Base-by-base conservation (phyloP, 2,888 invertebrate species). In the Latheticus oryzae region DNA sequence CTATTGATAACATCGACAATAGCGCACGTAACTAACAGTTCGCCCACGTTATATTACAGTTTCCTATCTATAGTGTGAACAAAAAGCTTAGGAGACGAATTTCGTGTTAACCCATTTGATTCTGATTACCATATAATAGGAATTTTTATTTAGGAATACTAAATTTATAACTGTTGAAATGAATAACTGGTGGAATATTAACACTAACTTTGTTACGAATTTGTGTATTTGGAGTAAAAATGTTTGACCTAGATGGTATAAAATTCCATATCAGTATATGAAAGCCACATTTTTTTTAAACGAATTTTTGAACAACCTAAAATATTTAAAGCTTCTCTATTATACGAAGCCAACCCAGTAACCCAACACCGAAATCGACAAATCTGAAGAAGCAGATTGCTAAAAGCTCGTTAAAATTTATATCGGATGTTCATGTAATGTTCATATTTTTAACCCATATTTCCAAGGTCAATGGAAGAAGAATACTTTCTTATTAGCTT, bases 1-100 rank as follows among this genome's bases (percentile, higher is more conserved):
- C 30, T 24, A 56, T 56, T 35, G 56, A 56, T 56, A 56, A 56
- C 24, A 56, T 50, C 40, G 33, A 8, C 35, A 24, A 21, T 17
- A 21, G 19, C 21, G 19, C 32, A 45, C 45, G 42, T 23, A 42
- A 26, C 35, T 17, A 35, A 42, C 7, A 16, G 26, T 16, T 26
- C 45, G 30, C 19, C 32, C n/a, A 30, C 45, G n/a, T 9, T n/a
- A n/a, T n/a, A n/a, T n/a, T 32, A 24, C 21, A 12, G 33, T 35
- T 42, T 35, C 37, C 40, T 40, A 38, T 24, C 38, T 33, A 13
- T 19, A 32, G 45, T 19, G 15, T 11, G 30, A 21, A 33, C 47
- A 47, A 47, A 51, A 38, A 43, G 13, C 40, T 12, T 4, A 35
- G 53, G 43, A 33, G 45, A 51, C 51, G 38, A 51, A 51, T 51